phyloP scores from a whole-genome alignment of 2,113 vertebrate genomes.

The Cynocephalus volans region DNA sequence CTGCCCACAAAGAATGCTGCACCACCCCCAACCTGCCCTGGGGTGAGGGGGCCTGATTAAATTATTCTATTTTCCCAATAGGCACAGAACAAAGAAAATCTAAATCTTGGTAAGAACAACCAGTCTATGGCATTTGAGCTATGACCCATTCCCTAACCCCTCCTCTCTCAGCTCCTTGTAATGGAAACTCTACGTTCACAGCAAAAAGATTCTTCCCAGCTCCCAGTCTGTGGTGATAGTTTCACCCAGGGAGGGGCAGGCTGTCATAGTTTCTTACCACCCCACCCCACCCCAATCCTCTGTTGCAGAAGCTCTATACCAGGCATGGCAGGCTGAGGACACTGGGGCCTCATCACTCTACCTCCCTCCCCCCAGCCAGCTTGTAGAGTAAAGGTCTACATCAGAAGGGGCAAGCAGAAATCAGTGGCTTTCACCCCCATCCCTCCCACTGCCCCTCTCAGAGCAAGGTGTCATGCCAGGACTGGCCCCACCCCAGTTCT shows the following conservation, averaged over 20 bases:
- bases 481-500: background rate
- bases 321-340: too few species aligned
- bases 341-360: too few species aligned
- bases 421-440: background rate
- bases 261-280: background rate
- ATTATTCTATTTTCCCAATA: too few species aligned
- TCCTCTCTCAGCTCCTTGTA: background rate
- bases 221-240: background rate
- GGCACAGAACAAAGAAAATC: background rate
- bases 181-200: background rate
- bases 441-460: background rate
- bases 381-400: background rate
- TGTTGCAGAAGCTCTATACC: background rate
- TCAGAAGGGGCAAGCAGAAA: background rate
- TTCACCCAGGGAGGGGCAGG: background rate
- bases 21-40: too few species aligned
- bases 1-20: too few species aligned
- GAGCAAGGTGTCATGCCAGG: background rate
- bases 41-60: too few species aligned
- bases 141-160: background rate
- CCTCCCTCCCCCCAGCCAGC: background rate
- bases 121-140: background rate
- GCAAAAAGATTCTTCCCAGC: background rate
- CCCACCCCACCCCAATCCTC: too few species aligned
- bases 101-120: background rate